phyloP scores from a whole-genome alignment of 2,113 vertebrate species.

The Cyprinodon tularosa region DNA sequence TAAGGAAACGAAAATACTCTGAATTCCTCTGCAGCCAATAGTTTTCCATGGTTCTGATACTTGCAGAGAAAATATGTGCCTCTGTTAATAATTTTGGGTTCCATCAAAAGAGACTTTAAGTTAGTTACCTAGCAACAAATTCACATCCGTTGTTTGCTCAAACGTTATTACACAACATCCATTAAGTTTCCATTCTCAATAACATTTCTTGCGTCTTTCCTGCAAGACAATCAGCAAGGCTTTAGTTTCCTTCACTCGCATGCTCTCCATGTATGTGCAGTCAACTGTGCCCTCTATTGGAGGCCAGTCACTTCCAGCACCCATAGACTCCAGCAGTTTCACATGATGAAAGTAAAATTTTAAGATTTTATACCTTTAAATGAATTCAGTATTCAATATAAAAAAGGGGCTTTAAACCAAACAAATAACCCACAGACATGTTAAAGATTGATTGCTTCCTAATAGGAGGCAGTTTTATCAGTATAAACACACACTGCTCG shows the following conservation, averaged over 20 bases:
- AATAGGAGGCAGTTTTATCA: conserved; percentile 43
- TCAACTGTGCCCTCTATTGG: conserved; percentile 78
- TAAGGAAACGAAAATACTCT: conserved; percentile 50
- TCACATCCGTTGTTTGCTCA: conserved; percentile 29
- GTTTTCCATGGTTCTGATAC: conserved; percentile 6
- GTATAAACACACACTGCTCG: conserved; percentile 3
- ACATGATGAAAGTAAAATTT: conserved; percentile 14
- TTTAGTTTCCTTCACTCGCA: conserved; percentile 26
- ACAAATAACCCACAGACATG: conserved; percentile 33
- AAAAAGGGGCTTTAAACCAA: conserved; percentile 14
- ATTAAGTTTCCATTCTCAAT: conserved; percentile 21
- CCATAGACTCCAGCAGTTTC: conserved; percentile 35
- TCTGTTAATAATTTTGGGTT: conserved; percentile 36
- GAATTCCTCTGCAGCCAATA: conserved; percentile 34
- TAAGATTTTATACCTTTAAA: conserved; percentile 3
- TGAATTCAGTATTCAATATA: conserved; percentile 11
- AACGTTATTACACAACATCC: not conserved
- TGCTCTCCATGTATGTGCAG: conserved; percentile 36
- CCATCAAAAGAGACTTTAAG: conserved; percentile 42
- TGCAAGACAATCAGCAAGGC: conserved; percentile 17
- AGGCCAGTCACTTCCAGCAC: conserved; percentile 58
- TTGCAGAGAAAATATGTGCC: conserved; percentile 35
- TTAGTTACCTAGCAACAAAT: conserved; percentile 73
- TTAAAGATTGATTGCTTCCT: conserved; percentile 28
- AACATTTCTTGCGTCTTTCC: not conserved